phyloP scores from a whole-genome alignment of 1,140 invertebrate species.

The Scaptomyza montana region DNA sequence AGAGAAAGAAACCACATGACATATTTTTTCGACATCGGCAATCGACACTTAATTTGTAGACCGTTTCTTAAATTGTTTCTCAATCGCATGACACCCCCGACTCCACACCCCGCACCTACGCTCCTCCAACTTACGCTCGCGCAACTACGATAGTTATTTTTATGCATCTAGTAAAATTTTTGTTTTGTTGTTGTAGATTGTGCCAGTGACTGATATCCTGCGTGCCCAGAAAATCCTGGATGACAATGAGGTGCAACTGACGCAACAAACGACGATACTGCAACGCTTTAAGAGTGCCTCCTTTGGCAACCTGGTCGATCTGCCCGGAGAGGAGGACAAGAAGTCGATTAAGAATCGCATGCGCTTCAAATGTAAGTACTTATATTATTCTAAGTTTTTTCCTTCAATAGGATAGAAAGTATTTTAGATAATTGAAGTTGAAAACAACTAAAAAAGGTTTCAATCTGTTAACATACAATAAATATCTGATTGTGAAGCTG shows the following conservation, averaged over 20 bases:
- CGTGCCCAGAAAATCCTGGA: conserved; percentile 74
- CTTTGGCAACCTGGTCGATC: conserved; percentile 70
- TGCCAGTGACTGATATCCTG: conserved; percentile 78
- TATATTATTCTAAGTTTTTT: too few relatives aligned
- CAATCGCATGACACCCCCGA: conserved; percentile 39
- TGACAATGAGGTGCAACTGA: conserved; percentile 63
- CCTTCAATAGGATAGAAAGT: too few relatives aligned
- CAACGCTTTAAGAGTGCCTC: conserved; percentile 77
- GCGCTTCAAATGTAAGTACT: conserved; percentile 69
- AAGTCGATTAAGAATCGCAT: conserved; percentile 77
- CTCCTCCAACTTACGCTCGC: neutral
- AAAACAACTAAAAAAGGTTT: too few relatives aligned
- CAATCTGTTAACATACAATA: too few relatives aligned
- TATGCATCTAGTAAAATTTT: neutral
- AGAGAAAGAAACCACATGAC: conserved; percentile 20
- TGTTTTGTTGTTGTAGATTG: conserved; percentile 64
- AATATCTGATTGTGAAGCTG: too few relatives aligned
- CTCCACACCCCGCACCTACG: too few relatives aligned
- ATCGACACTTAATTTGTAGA: conserved; percentile 72
- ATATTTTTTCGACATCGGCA: conserved; percentile 49
- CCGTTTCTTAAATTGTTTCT: conserved; percentile 55
- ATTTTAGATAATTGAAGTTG: too few relatives aligned
- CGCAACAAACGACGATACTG: conserved; percentile 59
- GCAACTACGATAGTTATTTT: conserved; percentile 1
- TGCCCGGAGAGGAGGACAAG: conserved; percentile 77